Conservation (phyloP, 2,888 invertebrate species). For the Malthinus seriepunctatus region DNA sequence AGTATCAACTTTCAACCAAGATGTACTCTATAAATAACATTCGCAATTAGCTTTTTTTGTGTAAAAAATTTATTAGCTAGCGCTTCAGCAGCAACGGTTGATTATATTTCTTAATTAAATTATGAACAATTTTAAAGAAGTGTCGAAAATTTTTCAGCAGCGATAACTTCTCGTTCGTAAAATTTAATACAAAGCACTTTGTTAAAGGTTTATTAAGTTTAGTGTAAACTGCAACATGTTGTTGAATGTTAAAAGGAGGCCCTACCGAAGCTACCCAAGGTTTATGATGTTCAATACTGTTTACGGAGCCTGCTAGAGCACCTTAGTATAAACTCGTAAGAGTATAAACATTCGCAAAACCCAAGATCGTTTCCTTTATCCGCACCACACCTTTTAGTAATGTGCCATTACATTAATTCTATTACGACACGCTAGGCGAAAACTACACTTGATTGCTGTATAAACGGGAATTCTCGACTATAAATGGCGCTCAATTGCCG, state of each 20-base stretch:
- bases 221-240: constrained; percentile 4
- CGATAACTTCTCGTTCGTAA: no score
- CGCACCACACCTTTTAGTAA: constrained; percentile 42
- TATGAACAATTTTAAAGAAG: no score
- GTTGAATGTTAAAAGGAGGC: constrained; percentile 3
- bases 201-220: not conserved
- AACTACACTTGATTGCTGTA: constrained; percentile 51
- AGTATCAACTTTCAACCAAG: no score
- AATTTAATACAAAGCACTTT: no score
- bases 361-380: constrained; percentile 44
- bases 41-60: no score
- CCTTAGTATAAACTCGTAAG: constrained; percentile 25
- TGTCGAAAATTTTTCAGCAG: no score
- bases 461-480: constrained; percentile 48
- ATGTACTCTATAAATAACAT: no score
- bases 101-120: no score
- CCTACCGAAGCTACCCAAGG: not conserved
- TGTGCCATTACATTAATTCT: constrained; percentile 51
- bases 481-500: constrained; percentile 45
- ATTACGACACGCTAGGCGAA: constrained; percentile 49
- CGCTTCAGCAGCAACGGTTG: no score
- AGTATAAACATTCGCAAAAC: constrained; percentile 31
- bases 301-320: constrained; percentile 15
- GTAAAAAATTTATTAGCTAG: no score
- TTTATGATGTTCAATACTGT: constrained; percentile 24